A percentile compares a stretch with the other conserved stretches of the same genome.
These are phyloP conservation scores for Apamea sordens DNA, from an alignment of 2,888 invertebrate genomes.

Conservation along the genomic window DNA sequence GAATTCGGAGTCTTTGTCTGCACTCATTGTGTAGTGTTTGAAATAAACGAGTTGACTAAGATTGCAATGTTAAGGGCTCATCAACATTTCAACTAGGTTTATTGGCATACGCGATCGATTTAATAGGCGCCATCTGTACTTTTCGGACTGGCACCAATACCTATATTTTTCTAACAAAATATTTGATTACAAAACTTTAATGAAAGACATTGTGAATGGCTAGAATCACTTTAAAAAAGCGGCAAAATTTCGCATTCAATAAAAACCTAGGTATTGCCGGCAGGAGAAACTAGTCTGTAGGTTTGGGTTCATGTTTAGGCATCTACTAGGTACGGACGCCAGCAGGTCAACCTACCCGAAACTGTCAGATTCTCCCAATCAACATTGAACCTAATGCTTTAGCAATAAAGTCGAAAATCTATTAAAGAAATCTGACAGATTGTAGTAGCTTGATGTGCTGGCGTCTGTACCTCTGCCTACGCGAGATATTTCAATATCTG, in stretches of 20 bases:
- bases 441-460: no score
- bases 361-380: no score
- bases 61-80: background rate
- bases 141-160: constrained; percentile 1
- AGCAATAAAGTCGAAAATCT: no score
- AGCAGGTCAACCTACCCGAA: no score
- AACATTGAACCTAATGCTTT: no score
- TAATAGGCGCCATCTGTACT: constrained; percentile 6
- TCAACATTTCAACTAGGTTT: constrained; percentile 11
- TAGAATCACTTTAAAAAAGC: background rate
- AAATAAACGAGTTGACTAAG: background rate
- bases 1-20: background rate
- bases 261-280: background rate
- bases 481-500: no score
- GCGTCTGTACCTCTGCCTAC: no score
- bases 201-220: background rate
- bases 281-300: background rate
- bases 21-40: background rate
- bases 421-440: no score
- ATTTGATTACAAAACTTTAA: background rate
- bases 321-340: no score
- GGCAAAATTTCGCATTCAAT: background rate
- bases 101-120: constrained; percentile 8
- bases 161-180: no score
- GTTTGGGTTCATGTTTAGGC: background rate